A percentile compares a stretch with the other conserved stretches of the same genome.
These are phyloP conservation scores for Rambutsinella grinnellia DNA, from an alignment of 2,888 invertebrate species.

Conservation along the genomic window DNA sequence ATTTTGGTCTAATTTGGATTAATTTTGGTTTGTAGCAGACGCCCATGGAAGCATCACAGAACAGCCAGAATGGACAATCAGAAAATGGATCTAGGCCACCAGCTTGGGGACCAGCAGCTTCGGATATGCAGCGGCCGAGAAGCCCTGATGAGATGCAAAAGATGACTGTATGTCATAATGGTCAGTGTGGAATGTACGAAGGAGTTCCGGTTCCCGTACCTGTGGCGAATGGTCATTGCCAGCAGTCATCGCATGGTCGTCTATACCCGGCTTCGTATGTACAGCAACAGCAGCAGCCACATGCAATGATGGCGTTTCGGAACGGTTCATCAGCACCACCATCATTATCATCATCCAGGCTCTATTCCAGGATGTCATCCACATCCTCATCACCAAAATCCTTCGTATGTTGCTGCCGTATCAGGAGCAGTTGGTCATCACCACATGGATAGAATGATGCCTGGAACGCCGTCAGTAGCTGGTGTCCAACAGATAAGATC, in stretches of 20 bases:
- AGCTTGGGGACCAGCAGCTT: no score
- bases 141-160: no score
- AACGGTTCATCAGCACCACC: slow-evolving; percentile 6
- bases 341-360: neutral
- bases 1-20: no score
- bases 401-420: no score
- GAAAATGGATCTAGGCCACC: no score
- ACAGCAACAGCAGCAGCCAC: slow-evolving; percentile 1
- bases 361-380: no score
- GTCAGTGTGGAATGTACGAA: neutral
- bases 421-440: neutral
- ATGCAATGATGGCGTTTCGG: neutral
- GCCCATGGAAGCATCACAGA: no score
- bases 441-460: neutral
- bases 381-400: neutral
- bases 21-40: no score
- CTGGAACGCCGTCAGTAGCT: neutral
- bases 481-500: neutral
- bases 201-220: neutral
- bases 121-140: no score
- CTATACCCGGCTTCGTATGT: neutral
- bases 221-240: neutral
- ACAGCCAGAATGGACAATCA: no score
- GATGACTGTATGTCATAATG: no score
- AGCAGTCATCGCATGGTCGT: neutral